A percentile compares a stretch with the other conserved stretches of the same genome.
These are phyloP conservation scores for Diadophis punctatus DNA, from an alignment of 2,113 vertebrate genomes.

Conservation along the genomic window DNA sequence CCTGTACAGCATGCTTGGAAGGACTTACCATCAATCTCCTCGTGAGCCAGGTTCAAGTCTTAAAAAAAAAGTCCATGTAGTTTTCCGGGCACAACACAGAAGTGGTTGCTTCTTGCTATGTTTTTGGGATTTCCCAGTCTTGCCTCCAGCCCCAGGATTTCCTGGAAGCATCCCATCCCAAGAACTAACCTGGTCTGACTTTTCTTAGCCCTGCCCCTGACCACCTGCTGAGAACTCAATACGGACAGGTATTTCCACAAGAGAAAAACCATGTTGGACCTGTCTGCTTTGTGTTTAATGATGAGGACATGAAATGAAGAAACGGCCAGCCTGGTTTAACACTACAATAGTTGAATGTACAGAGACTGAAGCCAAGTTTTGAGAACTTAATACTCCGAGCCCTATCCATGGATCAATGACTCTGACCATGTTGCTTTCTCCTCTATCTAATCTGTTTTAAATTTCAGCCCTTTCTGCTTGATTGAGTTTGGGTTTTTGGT, in stretches of 20 bases:
- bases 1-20: background rate
- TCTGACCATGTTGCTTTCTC: background rate
- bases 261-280: background rate
- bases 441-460: background rate
- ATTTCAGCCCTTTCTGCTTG: background rate
- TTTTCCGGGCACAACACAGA: background rate
- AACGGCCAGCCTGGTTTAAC: background rate
- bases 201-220: background rate
- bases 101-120: background rate
- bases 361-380: background rate
- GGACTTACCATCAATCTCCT: background rate
- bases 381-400: background rate
- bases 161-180: background rate
- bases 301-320: background rate
- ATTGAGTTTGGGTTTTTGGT: background rate
- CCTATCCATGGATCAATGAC: background rate
- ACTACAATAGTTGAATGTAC: background rate
- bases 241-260: background rate
- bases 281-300: background rate
- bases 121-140: background rate
- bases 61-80: background rate
- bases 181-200: background rate
- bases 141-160: background rate
- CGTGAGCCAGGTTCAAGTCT: background rate
- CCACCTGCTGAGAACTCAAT: background rate